Base-by-base conservation (phyloP, 1,140 invertebrate genomes). In the Diprion similis region DNA sequence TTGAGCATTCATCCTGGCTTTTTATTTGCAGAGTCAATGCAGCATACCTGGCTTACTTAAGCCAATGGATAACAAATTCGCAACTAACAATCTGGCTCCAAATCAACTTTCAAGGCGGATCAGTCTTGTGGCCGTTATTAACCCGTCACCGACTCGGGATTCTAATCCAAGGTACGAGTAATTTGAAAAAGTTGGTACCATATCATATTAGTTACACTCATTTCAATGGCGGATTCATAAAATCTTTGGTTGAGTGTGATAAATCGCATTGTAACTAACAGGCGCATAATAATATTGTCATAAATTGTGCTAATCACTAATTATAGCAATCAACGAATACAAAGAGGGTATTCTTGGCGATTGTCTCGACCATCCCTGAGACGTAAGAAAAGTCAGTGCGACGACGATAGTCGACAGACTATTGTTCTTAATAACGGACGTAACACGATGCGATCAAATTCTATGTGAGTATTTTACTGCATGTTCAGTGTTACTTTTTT, bases 311-410 rank as follows among this genome's bases (percentile, higher is more conserved):
- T 59, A 10, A 59, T 59, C 51, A 15, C 51, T 9, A 17, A 59
- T 59, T 59, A 59, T 17, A 59, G 51, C 51, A 59, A 59, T 59
- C 51, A 59, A 17, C 90, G 90, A 78, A 91, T 93, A 46, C 91
- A 92, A 77, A 85, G 92, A 65, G 91, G 90, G 10, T 93, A 92
- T 78, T 93, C 93, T 46, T 94, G 93, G 93, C 91, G 92, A 73
- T 82, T 93, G 68, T 91, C 92, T 1, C 86, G 91, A 72, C 91
- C 92, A 1, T 94, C 92, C 71, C 83, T 94, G 8, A 88, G 90
- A 47, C 89, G 89, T 67, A 93, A 92, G 81, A 79, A 83, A 15
- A 86, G 86, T 7, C 86, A 87, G 68, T 83, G 84, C 45, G 87
- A 88, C 8, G 89, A 89, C 7, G 86, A 88, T 13, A 68, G 71